phyloP scores from a whole-genome alignment of 2,113 vertebrate genomes.

The Nasalis larvatus region DNA sequence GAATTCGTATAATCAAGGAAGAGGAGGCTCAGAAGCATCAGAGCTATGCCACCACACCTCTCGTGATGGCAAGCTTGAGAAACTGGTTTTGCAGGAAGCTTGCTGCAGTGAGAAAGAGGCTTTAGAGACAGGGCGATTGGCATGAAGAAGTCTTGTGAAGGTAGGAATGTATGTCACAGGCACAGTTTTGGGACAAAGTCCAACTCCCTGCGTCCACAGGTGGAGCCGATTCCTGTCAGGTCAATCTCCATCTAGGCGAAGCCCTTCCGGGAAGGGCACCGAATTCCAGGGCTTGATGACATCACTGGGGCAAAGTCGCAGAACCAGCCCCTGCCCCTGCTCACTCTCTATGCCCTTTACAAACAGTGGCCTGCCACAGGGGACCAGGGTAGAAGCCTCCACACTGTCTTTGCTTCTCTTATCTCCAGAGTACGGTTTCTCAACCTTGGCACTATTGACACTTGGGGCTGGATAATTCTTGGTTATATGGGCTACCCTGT shows the following conservation, averaged over 20 bases:
- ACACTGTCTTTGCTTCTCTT: neutral
- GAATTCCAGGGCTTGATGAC: neutral
- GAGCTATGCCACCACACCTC: neutral
- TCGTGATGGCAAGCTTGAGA: neutral
- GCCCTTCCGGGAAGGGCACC: neutral
- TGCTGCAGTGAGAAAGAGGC: neutral
- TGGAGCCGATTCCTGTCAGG: neutral
- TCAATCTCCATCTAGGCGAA: neutral
- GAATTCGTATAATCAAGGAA: neutral
- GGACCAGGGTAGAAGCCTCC: neutral
- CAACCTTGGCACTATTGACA: neutral
- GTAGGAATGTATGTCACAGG: neutral
- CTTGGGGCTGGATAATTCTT: neutral
- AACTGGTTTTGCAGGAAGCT: constrained; percentile 58
- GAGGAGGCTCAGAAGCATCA: neutral
- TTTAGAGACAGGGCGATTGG: neutral
- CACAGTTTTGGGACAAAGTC: neutral
- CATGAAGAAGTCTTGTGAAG: neutral
- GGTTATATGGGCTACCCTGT: neutral
- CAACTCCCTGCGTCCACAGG: neutral
- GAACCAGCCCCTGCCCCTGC: neutral
- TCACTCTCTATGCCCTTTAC: neutral
- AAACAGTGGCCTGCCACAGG: neutral
- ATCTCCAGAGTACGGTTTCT: neutral
- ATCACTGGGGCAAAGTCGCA: neutral